A percentile compares a stretch with the other conserved stretches of the same genome.
These are phyloP conservation scores for Drosophila arawakana DNA, from an alignment of 1,140 invertebrate species.

Conservation along the genomic window DNA sequence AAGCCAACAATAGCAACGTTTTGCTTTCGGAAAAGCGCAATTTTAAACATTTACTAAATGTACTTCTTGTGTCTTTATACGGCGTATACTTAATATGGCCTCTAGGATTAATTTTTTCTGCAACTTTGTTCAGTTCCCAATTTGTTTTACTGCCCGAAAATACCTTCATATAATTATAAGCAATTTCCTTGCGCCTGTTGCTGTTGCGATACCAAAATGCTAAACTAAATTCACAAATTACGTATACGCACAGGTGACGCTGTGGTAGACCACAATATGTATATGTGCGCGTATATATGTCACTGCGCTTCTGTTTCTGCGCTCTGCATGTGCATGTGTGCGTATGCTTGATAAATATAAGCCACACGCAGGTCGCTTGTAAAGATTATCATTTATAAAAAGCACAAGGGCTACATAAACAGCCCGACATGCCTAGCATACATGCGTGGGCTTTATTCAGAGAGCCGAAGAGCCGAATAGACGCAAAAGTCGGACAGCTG, in stretches of 20 bases:
- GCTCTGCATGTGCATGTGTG: constrained; percentile 5
- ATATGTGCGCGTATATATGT: constrained; percentile 20
- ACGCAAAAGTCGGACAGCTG: not conserved
- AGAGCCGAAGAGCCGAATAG: not conserved
- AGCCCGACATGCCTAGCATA: constrained; percentile 3
- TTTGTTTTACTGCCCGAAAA: constrained; percentile 3
- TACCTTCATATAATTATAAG: constrained; percentile 20
- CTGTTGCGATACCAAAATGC: constrained; percentile 28
- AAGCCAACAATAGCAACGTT: constrained; percentile 2
- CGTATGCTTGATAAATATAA: constrained; percentile 55
- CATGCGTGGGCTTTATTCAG: not conserved
- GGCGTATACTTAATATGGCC: constrained; percentile 2
- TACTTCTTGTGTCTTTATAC: not conserved
- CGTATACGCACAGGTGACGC: constrained; percentile 62
- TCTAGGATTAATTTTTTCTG: not conserved
- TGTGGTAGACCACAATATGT: constrained; percentile 21
- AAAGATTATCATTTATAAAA: constrained; percentile 74
- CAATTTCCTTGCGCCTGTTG: constrained; percentile 29
- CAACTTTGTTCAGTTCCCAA: too few species aligned
- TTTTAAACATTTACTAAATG: not conserved
- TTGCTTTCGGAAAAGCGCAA: not conserved
- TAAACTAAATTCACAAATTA: constrained; percentile 61
- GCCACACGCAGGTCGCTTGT: constrained; percentile 38
- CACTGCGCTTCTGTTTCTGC: not conserved
- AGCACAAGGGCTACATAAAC: constrained; percentile 54